Percentiles rank a stretch among this genome's conserved stretches.
These are phyloP conservation scores for Pachycephala philippinensis DNA, from an alignment of 2,113 vertebrate genomes.

Conservation along the genomic window DNA sequence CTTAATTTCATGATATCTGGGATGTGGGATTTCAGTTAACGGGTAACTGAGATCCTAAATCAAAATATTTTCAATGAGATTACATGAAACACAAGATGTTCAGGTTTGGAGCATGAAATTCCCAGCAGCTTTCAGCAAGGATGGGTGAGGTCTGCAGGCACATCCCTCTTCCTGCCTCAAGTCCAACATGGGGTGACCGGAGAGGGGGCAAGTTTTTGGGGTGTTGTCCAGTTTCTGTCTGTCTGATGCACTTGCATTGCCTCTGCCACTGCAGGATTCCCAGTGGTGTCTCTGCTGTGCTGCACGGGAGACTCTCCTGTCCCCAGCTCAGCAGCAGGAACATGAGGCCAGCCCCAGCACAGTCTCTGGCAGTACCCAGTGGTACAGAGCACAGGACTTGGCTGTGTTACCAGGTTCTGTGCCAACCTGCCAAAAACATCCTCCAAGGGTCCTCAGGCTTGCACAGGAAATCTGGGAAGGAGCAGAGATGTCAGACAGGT, in stretches of 20 bases:
- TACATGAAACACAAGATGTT: conserved; percentile 37
- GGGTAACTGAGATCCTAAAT: conserved; percentile 49
- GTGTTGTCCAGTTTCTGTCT: background rate
- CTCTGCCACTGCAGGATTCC: background rate
- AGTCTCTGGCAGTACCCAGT: background rate
- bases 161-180: background rate
- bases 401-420: background rate
- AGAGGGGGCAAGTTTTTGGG: background rate
- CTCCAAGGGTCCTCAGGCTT: background rate
- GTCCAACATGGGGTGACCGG: rapidly evolving
- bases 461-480: background rate
- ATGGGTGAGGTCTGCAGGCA: background rate
- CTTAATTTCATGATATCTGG: conserved; percentile 46
- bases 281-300: background rate
- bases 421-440: background rate
- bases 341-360: background rate
- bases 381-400: background rate
- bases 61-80: conserved; percentile 54
- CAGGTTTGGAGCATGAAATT: background rate
- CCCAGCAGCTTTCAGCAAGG: background rate
- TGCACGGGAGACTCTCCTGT: background rate
- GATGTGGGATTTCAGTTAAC: conserved; percentile 40
- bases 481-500: background rate
- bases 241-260: background rate
- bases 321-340: background rate